Evolutionary conservation across 2,888 invertebrate genomes (phyloP).

Genomic region (Protophormia terraenovae): DNA sequence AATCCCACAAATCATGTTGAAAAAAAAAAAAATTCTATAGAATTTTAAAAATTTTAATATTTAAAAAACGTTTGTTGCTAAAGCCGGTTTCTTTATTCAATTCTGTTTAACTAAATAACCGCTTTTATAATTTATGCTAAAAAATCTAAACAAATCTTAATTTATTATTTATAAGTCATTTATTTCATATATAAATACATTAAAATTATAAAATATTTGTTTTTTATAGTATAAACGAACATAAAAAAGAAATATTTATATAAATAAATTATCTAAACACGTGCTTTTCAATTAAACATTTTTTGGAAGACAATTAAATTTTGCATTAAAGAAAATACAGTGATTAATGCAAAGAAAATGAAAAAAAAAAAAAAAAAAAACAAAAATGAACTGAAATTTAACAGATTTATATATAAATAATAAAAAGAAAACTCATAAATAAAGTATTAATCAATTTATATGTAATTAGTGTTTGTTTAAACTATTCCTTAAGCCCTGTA

Average conservation of each 20-base stretch:
- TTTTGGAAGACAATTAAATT: not conserved
- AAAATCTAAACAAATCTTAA: not conserved
- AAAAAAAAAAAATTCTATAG: not conserved
- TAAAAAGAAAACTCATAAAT: too few relatives aligned
- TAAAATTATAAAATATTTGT: not conserved
- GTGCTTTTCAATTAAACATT: not conserved
- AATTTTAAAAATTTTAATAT: not conserved
- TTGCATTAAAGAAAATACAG: too few relatives aligned
- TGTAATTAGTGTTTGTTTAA: too few relatives aligned
- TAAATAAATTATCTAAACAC: not conserved
- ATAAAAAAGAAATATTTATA: not conserved
- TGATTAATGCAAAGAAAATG: too few relatives aligned
- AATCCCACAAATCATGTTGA: not conserved
- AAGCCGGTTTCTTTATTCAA: not conserved
- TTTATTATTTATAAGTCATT: not conserved
- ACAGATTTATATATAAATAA: too few relatives aligned
- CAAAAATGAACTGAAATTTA: too few relatives aligned
- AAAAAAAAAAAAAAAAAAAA: too few relatives aligned
- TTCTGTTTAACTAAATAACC: not conserved
- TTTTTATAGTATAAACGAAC: not conserved
- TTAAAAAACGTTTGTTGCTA: not conserved
- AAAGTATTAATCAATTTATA: too few relatives aligned
- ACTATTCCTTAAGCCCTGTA: too few relatives aligned
- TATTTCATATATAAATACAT: not conserved
- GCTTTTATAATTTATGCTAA: not conserved